Evolutionary conservation across 2,113 vertebrate species (phyloP), one percentile per base, ranked within the genome.

Genomic region (Penelope pileata): DNA sequence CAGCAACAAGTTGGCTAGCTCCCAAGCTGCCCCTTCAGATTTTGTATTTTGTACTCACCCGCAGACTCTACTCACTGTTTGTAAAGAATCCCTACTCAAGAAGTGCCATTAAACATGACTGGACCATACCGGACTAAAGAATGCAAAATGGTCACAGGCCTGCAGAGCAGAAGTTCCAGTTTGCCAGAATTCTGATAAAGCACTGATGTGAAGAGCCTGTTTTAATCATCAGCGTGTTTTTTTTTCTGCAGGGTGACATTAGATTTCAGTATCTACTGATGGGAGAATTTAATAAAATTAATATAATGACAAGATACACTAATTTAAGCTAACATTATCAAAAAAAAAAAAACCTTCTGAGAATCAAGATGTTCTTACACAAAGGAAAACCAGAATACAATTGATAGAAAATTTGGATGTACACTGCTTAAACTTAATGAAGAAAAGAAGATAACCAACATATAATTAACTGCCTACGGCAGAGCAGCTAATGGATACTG

Each of bases 401-500:
- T 24, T 84, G 47, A 86, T 15, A 81, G 34, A 86, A 91, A 95
- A 87, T 66, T 17, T 67, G 48, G 84, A 85, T 27, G 63, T 75
- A 82, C 54, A 80, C 32, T 89, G 36, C 60, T 95, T 78, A 66
- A 94, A 84, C 17, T 81, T 93, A 93, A 89, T 88, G 80, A 62
- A 59, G 83, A 88, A 32, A 88, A 84, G 67, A 80, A 91, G 76
- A 91, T 54, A 78, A 75, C 83, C 53, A 93, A 86, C 73, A 58
- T 42, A 73, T 70, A 87, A 90, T 93, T 79, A 83, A 95, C 86
- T 91, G 90, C 94, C 94, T 91, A 92, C 8, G 40, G 91, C 83
- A 96, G 91, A 22, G 67, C 60, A 95, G 66, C 86, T 93, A 83
- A 88, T 89, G 78, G 91, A 63, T 47, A 54, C 74, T 85, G 93